These are phyloP conservation scores for Brachylomia viminalis DNA, from an alignment of 2,888 invertebrate species.

Conservation along the genomic window DNA sequence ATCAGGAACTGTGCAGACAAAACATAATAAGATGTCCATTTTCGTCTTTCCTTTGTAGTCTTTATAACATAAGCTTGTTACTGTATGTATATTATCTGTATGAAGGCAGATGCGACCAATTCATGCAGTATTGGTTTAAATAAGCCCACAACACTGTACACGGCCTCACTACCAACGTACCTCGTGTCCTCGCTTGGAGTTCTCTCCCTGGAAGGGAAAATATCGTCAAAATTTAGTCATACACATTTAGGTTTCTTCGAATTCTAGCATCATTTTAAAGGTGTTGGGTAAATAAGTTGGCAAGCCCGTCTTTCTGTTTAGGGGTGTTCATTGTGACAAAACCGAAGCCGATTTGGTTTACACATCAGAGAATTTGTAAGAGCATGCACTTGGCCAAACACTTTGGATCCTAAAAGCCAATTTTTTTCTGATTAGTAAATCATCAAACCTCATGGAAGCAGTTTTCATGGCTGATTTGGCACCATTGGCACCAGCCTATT, in stretches of 20 bases:
- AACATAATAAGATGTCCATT: not conserved
- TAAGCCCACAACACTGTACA: slow-evolving; percentile 64
- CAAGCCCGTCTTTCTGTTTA: not conserved
- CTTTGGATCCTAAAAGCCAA: not conserved
- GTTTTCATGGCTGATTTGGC: not conserved
- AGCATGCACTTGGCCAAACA: slow-evolving; percentile 16
- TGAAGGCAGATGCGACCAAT: slow-evolving; percentile 60
- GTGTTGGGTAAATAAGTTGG: not conserved
- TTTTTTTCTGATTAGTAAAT: not conserved
- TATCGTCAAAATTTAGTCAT: slow-evolving; percentile 60
- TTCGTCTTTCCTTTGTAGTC: slow-evolving; percentile 12
- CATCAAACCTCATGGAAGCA: not conserved
- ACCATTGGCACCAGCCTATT: not conserved
- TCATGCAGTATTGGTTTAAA: slow-evolving; percentile 65
- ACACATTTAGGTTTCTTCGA: slow-evolving; percentile 23
- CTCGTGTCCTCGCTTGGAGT: slow-evolving; percentile 68
- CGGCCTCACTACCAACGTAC: slow-evolving; percentile 64
- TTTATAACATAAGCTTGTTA: slow-evolving; percentile 46
- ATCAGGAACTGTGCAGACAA: not conserved
- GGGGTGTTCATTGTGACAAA: not conserved
- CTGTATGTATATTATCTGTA: slow-evolving; percentile 49
- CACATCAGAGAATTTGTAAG: not conserved
- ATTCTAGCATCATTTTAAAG: slow-evolving; percentile 2
- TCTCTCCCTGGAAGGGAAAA: slow-evolving; percentile 70
- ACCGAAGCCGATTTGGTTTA: not conserved